Evolutionary conservation across 2,113 vertebrate species (phyloP).

Genomic region (Proteles cristata): DNA sequence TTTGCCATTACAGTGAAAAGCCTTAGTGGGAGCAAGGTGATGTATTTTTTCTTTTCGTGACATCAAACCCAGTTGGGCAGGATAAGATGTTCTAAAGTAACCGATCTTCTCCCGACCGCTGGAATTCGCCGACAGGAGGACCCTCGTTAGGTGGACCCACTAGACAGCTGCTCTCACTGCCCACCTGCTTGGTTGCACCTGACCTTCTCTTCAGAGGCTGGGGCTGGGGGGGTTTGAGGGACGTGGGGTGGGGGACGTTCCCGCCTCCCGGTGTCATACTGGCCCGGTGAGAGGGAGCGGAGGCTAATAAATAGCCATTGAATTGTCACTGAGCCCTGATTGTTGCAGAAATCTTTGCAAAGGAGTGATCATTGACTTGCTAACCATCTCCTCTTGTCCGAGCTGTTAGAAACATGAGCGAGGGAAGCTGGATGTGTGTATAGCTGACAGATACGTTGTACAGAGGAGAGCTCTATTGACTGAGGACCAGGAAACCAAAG

Average conservation of each 20-base stretch:
- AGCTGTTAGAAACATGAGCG: neutral
- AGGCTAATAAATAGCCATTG: neutral
- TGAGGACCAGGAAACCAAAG: neutral
- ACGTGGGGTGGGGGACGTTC: neutral
- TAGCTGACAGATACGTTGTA: neutral
- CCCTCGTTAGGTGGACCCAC: accelerated
- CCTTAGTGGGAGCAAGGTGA: neutral
- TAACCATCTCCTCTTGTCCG: neutral
- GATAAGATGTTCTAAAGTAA: neutral
- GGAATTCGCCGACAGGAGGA: too few species aligned
- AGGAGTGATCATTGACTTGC: neutral
- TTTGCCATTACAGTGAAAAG: neutral
- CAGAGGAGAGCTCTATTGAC: neutral
- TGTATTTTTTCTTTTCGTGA: neutral
- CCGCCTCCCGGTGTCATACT: accelerated
- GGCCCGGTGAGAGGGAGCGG: neutral
- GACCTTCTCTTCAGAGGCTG: neutral
- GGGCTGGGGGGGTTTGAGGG: neutral
- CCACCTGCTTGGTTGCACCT: accelerated
- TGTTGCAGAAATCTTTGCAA: accelerated
- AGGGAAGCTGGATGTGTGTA: neutral
- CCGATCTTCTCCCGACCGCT: neutral
- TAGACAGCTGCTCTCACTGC: accelerated
- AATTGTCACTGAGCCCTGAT: neutral
- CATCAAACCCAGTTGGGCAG: neutral